Evolutionary conservation across 2,113 vertebrate species (phyloP), one percentile per base, ranked within the genome.

Genomic region (Gobiocypris rarus): DNA sequence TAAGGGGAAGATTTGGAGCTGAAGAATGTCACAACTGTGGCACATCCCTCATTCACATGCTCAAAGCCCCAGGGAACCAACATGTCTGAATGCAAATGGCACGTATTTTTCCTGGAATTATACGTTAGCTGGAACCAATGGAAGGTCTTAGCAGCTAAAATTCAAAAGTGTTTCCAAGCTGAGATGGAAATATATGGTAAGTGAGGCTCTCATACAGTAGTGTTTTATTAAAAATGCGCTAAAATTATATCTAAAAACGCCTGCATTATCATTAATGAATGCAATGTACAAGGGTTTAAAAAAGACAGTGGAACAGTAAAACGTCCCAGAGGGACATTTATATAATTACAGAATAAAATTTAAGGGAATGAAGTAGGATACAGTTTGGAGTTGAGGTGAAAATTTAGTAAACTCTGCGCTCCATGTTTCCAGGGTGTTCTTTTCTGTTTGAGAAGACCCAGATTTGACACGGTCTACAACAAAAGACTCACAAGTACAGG

Each of bases 51-150:
- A 61, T 74, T 86, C 75, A 50, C 67, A 31, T 70, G 28, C 58
- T 79, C 48, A 52, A 38, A 75, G 75, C 63, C 75, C 34, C 14
- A 70, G 75, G 63, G 45, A 58, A 58, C 15, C 8, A 69, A 78
- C 28, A 52, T 84, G 24, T 54, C 63, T 84, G 14, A 78, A 78
- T 70, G 75, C 74, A 84, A 84, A 84, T 76, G n/a, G 17, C 31
- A 77, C 9, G 22, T 50, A 75, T 26, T 19, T 75, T 48, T 10
- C 2, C 59, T 54, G 22, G 58, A 59, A 56, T 52, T 71, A 71
- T 59, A 76, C 10, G 17, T 31, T 83, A 28, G 34, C 28, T 69
- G 28, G 54, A 38, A 70, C 24, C 34, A 73, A 41, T 61, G 2
- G 34, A 65, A 67, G 50, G 54, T 38, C 31, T 86, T 22, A 15